Evolutionary conservation across 1,140 invertebrate species (phyloP).

Genomic region (Drosophila saltans): DNA sequence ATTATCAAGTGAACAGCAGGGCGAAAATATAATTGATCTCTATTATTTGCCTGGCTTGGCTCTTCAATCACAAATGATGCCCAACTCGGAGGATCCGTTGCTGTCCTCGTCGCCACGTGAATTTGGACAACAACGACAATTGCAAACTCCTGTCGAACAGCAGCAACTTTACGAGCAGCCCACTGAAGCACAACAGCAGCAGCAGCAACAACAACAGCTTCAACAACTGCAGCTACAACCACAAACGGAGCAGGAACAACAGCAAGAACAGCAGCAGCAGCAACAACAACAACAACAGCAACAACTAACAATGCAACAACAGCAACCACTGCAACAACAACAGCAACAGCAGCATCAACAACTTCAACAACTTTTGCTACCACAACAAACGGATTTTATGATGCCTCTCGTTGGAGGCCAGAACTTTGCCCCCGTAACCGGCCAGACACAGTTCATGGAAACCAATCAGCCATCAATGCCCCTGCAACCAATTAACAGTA

Average conservation of each 20-base stretch:
- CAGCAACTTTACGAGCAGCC: constrained; percentile 24
- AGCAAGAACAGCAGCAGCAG: constrained; percentile 21
- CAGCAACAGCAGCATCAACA: constrained; percentile 26
- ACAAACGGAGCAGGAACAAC: constrained; percentile 31
- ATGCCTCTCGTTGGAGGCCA: constrained; percentile 50
- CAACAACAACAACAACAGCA: constrained; percentile 25
- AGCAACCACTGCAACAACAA: constrained; percentile 29
- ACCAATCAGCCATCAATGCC: constrained; percentile 44
- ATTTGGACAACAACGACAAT: constrained; percentile 85
- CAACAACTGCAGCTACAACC: constrained; percentile 37
- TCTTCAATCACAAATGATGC: constrained; percentile 90
- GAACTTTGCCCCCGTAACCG: constrained; percentile 43
- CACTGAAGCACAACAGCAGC: constrained; percentile 26
- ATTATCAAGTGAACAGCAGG: constrained; percentile 65
- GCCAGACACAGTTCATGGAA: constrained; percentile 57
- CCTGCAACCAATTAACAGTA: constrained; percentile 61
- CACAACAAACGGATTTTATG: constrained; percentile 60
- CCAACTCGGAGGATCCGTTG: constrained; percentile 92
- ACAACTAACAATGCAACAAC: background rate
- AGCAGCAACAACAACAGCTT: constrained; percentile 42
- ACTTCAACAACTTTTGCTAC: constrained; percentile 34
- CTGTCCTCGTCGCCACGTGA: constrained; percentile 92
- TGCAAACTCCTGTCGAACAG: constrained; percentile 18
- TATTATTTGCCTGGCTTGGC: constrained; percentile 79
- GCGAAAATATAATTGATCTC: constrained; percentile 80